Evolutionary conservation across 2,888 invertebrate genomes (phyloP).

Genomic region (Deilephila porcellus): DNA sequence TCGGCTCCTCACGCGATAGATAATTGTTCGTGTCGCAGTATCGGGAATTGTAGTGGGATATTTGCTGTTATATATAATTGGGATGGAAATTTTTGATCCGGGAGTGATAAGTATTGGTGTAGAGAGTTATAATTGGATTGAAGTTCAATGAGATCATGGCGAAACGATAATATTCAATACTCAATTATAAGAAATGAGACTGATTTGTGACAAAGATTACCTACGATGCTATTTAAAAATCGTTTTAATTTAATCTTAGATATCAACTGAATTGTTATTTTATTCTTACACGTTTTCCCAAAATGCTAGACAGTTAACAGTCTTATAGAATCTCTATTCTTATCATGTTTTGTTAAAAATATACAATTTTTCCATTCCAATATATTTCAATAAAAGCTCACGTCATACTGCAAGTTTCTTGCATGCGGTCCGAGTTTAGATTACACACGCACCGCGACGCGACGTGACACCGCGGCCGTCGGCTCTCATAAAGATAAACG

Average conservation of each 20-base stretch:
- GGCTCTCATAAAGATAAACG: conserved; percentile 30
- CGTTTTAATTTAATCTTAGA: too few relatives aligned
- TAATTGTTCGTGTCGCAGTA: conserved; percentile 28
- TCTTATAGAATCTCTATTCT: too few relatives aligned
- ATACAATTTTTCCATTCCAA: not conserved
- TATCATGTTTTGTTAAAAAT: too few relatives aligned
- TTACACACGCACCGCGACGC: conserved; percentile 62
- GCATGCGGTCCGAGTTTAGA: conserved; percentile 47
- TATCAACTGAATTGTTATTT: too few relatives aligned
- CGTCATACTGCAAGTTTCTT: conserved; percentile 24
- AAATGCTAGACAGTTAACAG: too few relatives aligned
- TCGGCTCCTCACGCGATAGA: conserved; percentile 21
- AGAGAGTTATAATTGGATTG: too few relatives aligned
- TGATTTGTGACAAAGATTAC: too few relatives aligned
- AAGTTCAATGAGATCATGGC: too few relatives aligned
- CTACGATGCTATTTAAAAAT: too few relatives aligned
- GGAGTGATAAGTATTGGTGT: not conserved
- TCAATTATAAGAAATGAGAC: too few relatives aligned
- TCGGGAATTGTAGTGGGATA: not conserved
- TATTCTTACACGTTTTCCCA: too few relatives aligned
- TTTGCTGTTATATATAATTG: not conserved
- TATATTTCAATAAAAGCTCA: not conserved
- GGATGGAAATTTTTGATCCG: not conserved
- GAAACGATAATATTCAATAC: too few relatives aligned
- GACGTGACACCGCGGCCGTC: conserved; percentile 54